These are phyloP conservation scores for Lagocephalus sceleratus DNA, from an alignment of 2,797 vertebrate genomes.

Conservation along the genomic window DNA sequence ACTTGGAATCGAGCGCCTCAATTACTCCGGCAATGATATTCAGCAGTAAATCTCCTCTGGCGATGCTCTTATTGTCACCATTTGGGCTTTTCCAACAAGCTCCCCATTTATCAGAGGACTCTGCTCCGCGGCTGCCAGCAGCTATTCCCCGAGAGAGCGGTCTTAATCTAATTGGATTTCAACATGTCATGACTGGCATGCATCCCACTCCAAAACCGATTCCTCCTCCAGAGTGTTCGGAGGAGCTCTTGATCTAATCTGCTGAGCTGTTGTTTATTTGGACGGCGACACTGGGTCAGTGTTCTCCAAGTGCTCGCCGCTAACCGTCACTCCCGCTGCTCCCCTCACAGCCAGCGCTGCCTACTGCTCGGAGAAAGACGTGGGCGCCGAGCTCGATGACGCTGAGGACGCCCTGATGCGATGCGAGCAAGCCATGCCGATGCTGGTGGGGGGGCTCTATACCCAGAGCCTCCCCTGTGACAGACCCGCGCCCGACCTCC, in stretches of 20 bases:
- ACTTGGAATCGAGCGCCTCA: conserved; percentile 23
- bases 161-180: conserved; percentile 60
- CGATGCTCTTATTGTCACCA: conserved; percentile 43
- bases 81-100: conserved; percentile 32
- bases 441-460: conserved; percentile 75
- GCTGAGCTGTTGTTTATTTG: conserved; percentile 17
- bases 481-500: conserved; percentile 73
- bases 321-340: conserved; percentile 2
- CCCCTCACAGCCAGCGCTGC: conserved; percentile 77
- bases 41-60: conserved; percentile 29
- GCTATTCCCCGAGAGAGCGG: conserved; percentile 47
- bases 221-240: conserved; percentile 33
- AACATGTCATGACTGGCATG: conserved; percentile 50
- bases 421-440: conserved; percentile 80
- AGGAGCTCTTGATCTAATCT: conserved; percentile 18
- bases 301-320: conserved; percentile 13
- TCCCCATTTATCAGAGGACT: conserved; percentile 45
- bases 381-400: conserved; percentile 75
- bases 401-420: conserved; percentile 75
- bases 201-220: conserved; percentile 36
- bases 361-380: conserved; percentile 84
- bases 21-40: conserved; percentile 41
- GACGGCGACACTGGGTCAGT: conserved; percentile 15
- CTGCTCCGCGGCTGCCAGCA: conserved; percentile 41
- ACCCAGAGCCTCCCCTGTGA: conserved; percentile 76